phyloP scores from a whole-genome alignment of 2,113 vertebrate species.

The Thamnophis sirtalis region DNA sequence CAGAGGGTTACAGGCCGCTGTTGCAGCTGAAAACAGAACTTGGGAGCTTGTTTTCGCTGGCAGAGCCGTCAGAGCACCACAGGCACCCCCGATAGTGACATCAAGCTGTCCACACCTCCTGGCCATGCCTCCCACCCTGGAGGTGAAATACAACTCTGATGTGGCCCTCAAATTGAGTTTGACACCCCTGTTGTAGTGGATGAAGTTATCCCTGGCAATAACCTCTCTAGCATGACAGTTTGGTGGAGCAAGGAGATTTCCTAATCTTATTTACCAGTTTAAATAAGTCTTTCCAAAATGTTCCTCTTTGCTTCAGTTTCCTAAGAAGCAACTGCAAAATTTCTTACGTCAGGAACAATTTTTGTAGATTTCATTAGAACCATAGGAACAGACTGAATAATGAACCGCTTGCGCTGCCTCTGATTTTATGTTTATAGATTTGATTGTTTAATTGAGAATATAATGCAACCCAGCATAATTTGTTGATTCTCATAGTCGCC shows the following conservation, averaged over 20 bases:
- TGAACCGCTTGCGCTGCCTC: neutral
- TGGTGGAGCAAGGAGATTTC: neutral
- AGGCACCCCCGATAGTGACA: too few species aligned
- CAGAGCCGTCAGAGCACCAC: too few species aligned
- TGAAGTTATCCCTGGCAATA: neutral
- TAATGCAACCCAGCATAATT: neutral
- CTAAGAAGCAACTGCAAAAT: neutral
- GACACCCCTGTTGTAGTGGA: neutral
- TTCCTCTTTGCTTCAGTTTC: neutral
- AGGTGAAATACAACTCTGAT: too few species aligned
- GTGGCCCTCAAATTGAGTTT: too few species aligned
- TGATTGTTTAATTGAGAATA: neutral
- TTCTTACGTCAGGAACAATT: neutral
- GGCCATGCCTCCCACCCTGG: too few species aligned
- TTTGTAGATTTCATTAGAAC: neutral
- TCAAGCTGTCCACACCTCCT: too few species aligned
- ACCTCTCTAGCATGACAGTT: neutral
- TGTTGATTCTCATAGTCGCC: neutral
- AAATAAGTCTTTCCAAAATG: neutral
- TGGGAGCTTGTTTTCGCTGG: too few species aligned
- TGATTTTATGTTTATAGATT: neutral
- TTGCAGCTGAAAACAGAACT: too few species aligned
- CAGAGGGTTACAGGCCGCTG: too few species aligned
- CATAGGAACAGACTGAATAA: neutral
- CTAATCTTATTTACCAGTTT: neutral